A percentile compares a stretch with the other conserved stretches of the same genome.
phyloP scores from a whole-genome alignment of 2,113 vertebrate species.

The Myotis brandtii region DNA sequence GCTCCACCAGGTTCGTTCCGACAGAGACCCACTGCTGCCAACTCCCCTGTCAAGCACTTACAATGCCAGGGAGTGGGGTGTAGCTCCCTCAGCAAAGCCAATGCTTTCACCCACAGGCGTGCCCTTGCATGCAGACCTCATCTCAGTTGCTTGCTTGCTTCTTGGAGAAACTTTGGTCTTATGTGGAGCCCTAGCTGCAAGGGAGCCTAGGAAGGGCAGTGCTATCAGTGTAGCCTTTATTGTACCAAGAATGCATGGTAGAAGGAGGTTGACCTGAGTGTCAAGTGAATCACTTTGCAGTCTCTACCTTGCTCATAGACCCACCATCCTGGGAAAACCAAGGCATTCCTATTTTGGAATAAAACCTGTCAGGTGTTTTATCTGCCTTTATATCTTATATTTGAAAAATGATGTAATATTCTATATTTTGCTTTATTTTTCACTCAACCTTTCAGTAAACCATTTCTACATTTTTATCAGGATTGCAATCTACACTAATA shows the following conservation, averaged over 20 bases:
- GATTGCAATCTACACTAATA: too few species aligned
- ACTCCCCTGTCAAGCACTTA: not conserved
- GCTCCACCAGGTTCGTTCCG: not conserved
- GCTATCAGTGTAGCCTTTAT: not conserved
- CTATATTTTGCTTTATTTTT: conserved; percentile 18
- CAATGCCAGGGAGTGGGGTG: not conserved
- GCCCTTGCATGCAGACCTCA: not conserved
- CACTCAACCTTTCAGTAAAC: not conserved
- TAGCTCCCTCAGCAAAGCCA: not conserved
- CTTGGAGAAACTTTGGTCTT: not conserved
- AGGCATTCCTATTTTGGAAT: not conserved
- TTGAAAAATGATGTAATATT: not conserved
- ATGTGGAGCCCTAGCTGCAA: not conserved
- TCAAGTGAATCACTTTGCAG: not conserved
- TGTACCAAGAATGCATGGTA: not conserved
- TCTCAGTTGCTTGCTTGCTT: not conserved
- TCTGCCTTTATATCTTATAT: not conserved
- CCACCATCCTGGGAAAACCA: not conserved
- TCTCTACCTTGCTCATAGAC: not conserved
- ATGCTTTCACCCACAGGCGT: rapidly evolving
- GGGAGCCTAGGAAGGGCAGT: not conserved
- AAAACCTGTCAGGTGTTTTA: not conserved
- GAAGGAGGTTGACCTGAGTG: not conserved
- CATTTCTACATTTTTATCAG: conserved; percentile 33
- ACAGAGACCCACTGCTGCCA: not conserved